phyloP scores from a whole-genome alignment of 2,888 invertebrate genomes.

The Nematopogon swammerdamellus region DNA sequence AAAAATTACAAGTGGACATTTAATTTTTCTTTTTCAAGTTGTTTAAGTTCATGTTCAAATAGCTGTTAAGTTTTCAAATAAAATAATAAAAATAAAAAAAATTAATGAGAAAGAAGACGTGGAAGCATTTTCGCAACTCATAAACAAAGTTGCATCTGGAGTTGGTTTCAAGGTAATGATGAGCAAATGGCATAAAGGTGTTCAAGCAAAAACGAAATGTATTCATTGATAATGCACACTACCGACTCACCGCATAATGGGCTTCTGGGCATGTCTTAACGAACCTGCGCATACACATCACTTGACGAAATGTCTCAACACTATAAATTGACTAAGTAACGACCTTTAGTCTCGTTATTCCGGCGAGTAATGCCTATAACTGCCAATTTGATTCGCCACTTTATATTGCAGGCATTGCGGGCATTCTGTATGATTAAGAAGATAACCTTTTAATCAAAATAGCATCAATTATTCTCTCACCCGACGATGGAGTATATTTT shows the following conservation, averaged over 20 bases:
- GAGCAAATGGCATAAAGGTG: no score
- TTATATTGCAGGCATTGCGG: not conserved
- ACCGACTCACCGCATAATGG: not conserved
- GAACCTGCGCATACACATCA: not conserved
- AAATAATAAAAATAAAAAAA: no score
- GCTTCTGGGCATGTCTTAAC: not conserved
- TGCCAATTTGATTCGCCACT: not conserved
- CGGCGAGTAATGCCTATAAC: not conserved
- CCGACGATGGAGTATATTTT: slow-evolving; percentile 13
- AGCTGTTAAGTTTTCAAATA: no score
- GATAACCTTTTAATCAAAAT: not conserved
- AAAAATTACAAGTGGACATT: no score
- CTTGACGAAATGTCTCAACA: not conserved
- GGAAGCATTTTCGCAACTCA: no score
- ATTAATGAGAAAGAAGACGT: no score
- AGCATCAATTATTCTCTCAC: slow-evolving; percentile 6
- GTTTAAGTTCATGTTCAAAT: no score
- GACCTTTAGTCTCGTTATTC: not conserved
- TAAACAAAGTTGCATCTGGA: no score
- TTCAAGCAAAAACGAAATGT: slow-evolving; percentile 24
- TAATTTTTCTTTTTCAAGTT: no score
- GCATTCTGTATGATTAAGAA: not conserved
- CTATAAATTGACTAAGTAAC: not conserved
- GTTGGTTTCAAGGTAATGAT: no score
- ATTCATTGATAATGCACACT: slow-evolving; percentile 22